A percentile compares a stretch with the other conserved stretches of the same genome.
Evolutionary conservation across 2,797 vertebrate genomes (phyloP).

Genomic region (Clarias platycephalus): DNA sequence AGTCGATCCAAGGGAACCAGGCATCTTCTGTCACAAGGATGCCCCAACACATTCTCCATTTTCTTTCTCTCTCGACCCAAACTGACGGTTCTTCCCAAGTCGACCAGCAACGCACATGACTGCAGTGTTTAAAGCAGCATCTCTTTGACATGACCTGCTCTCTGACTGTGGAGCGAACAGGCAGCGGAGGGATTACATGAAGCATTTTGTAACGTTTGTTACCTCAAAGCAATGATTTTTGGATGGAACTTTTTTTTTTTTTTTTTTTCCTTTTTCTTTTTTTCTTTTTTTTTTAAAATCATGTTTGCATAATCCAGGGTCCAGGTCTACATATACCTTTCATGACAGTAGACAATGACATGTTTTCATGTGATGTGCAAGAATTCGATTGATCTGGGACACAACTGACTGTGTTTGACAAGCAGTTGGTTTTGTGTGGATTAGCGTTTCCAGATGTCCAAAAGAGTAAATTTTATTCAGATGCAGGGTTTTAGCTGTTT

Average conservation of each 20-base stretch:
- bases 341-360: conserved; percentile 68
- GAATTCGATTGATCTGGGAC: conserved; percentile 36
- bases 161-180: conserved; percentile 41
- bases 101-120: conserved; percentile 65
- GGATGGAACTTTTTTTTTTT: conserved; percentile 62
- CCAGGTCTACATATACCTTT: conserved; percentile 41
- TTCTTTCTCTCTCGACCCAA: conserved; percentile 18
- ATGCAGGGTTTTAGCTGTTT: conserved; percentile 69
- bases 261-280: conserved; percentile 35
- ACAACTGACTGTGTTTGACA: conserved; percentile 30
- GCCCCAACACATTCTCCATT: conserved; percentile 38
- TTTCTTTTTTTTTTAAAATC: conserved; percentile 42
- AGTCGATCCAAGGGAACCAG: conserved; percentile 67
- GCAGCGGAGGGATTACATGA: conserved; percentile 44
- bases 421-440: conserved; percentile 18
- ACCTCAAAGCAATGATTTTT: conserved; percentile 74
- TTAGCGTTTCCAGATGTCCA: conserved; percentile 12
- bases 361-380: conserved; percentile 40
- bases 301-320: conserved; percentile 68
- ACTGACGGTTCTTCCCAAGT: conserved; percentile 49
- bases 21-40: conserved; percentile 49
- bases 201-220: conserved; percentile 73
- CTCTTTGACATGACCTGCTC: conserved; percentile 34
- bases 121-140: conserved; percentile 51
- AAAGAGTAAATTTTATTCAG: conserved; percentile 63